Evolutionary conservation across 2,888 invertebrate species (phyloP).

Genomic region (Dryocosmus kuriphilus): DNA sequence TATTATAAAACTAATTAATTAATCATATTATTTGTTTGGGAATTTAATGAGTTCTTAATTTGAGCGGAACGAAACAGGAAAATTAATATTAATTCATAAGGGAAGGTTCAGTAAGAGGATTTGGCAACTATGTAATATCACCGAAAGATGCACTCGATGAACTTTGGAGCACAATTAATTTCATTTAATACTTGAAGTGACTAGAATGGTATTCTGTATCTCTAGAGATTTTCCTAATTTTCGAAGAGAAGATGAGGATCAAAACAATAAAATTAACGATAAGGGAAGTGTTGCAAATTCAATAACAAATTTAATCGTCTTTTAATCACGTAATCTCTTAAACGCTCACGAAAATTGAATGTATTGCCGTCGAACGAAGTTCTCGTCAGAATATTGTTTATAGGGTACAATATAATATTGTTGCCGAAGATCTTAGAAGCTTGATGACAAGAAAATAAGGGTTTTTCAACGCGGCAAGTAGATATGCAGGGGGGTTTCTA

Average conservation of each 20-base stretch:
- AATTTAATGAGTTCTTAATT: neutral
- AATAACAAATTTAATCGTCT: neutral
- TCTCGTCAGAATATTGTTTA: neutral
- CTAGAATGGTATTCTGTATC: neutral
- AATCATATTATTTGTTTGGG: neutral
- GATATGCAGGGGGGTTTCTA: no score
- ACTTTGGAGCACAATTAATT: neutral
- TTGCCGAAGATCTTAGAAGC: neutral
- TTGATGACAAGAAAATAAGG: conserved; percentile 12
- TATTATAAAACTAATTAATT: neutral
- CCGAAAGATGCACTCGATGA: neutral
- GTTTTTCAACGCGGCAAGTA: neutral
- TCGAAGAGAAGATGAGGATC: neutral
- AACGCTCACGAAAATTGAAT: neutral
- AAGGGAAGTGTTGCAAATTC: neutral
- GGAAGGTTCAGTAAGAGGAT: neutral
- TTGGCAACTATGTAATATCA: neutral
- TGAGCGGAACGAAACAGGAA: neutral
- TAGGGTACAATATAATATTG: neutral
- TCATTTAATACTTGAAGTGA: neutral
- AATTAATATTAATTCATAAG: neutral
- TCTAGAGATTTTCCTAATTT: neutral
- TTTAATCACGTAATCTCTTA: conserved; percentile 4
- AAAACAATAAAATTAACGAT: neutral
- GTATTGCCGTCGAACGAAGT: neutral